Percentiles rank a stretch among this genome's conserved stretches.
Conservation (phyloP, 1,140 invertebrate species). For the Ptiloglossa arizonensis region DNA sequence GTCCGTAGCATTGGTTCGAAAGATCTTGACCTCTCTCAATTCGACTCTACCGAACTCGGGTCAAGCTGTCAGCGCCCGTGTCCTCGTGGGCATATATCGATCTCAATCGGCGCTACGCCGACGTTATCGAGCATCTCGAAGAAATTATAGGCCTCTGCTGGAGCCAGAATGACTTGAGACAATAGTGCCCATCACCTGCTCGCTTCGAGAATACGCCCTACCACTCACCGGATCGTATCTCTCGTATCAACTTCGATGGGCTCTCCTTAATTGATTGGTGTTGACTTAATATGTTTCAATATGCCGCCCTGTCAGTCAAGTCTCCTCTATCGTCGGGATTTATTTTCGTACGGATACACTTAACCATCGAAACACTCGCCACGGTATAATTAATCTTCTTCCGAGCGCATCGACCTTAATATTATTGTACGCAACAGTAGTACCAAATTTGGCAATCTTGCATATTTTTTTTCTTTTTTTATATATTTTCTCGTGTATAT, state of each 20-base stretch:
- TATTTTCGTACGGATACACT: not conserved
- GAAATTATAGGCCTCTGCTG: slow-evolving; percentile 67
- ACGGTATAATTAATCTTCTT: slow-evolving; percentile 29
- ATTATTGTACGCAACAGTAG: no score
- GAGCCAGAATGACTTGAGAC: slow-evolving; percentile 67
- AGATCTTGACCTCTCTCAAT: slow-evolving; percentile 72
- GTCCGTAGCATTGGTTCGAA: slow-evolving; percentile 61
- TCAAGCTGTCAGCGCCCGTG: slow-evolving; percentile 64
- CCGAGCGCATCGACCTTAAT: slow-evolving; percentile 21
- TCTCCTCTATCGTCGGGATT: not conserved
- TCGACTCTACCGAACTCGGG: slow-evolving; percentile 55
- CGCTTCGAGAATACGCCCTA: slow-evolving; percentile 35
- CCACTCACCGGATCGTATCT: slow-evolving; percentile 57
- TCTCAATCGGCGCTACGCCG: slow-evolving; percentile 67
- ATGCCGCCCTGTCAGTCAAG: slow-evolving; percentile 23
- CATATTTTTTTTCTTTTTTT: no score
- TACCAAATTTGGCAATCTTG: no score
- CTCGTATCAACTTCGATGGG: slow-evolving; percentile 41
- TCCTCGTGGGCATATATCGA: slow-evolving; percentile 61
- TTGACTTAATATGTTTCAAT: slow-evolving; percentile 66
- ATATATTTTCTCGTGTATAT: no score
- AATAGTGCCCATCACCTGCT: slow-evolving; percentile 68
- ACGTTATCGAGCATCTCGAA: slow-evolving; percentile 65
- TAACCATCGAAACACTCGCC: slow-evolving; percentile 7
- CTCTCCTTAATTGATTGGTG: slow-evolving; percentile 65